A percentile compares a stretch with the other conserved stretches of the same genome.
Conservation (phyloP, 2,797 vertebrate species). For the Lacerta viridis region DNA sequence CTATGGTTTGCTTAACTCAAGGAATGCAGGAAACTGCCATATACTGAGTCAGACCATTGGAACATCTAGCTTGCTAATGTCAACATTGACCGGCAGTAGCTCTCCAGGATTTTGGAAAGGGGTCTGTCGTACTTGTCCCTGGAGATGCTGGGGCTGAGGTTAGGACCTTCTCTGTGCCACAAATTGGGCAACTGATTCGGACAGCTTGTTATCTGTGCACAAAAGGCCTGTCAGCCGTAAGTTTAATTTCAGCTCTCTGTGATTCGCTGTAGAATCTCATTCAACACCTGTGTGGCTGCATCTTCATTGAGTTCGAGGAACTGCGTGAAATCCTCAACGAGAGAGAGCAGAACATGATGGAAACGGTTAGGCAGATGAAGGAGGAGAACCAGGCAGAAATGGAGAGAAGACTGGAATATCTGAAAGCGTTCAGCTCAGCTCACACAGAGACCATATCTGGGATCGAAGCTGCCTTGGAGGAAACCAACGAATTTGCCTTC, state of each 20-base stretch:
- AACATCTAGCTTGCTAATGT: too few species aligned
- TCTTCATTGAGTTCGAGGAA: constrained; percentile 26
- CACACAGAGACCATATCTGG: neutral
- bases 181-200: neutral
- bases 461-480: neutral
- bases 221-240: neutral
- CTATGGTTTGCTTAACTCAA: too few species aligned
- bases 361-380: constrained; percentile 9
- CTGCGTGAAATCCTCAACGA: constrained; percentile 17
- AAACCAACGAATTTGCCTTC: constrained; percentile 16
- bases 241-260: neutral
- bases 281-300: constrained; percentile 12
- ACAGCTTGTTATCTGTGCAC: too few species aligned
- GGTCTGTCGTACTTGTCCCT: too few species aligned
- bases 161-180: neutral
- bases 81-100: too few species aligned
- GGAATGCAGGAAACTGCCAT: too few species aligned
- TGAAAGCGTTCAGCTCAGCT: neutral
- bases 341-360: constrained; percentile 24
- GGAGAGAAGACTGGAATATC: neutral
- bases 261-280: neutral
- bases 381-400: constrained; percentile 21
- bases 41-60: too few species aligned
- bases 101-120: too few species aligned
- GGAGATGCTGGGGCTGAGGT: too few species aligned